Conservation (phyloP, 2,113 vertebrate genomes). For the Empidonax alnorum region DNA sequence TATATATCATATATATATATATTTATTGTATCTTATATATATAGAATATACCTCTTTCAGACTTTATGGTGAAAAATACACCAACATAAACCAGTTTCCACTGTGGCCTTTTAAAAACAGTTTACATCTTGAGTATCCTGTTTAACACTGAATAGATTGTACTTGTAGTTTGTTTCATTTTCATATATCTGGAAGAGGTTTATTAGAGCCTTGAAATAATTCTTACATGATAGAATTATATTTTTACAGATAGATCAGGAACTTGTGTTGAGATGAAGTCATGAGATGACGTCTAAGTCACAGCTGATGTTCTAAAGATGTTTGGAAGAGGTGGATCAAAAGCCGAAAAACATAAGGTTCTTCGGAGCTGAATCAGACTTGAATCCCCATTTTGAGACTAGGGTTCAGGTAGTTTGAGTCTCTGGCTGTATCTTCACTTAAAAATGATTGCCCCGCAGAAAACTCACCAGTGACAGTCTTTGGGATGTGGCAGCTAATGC, state of each 20-base stretch:
- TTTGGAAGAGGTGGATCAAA: neutral
- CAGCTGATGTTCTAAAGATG: neutral
- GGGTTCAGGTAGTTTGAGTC: neutral
- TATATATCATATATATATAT: neutral
- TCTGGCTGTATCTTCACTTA: neutral
- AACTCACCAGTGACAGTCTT: neutral
- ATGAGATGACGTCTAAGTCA: neutral
- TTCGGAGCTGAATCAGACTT: neutral
- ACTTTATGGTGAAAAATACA: conserved; percentile 27
- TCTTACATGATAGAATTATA: conserved; percentile 5
- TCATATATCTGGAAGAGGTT: conserved; percentile 34
- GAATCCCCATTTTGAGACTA: neutral
- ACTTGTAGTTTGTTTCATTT: conserved; percentile 34
- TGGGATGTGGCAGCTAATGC: neutral
- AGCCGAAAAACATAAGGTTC: neutral
- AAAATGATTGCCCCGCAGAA: neutral
- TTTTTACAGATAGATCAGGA: conserved; percentile 7
- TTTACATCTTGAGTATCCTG: neutral
- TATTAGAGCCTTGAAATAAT: conserved; percentile 31
- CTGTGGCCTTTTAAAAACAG: conserved; percentile 46
- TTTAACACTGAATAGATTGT: conserved; percentile 50
- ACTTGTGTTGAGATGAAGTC: neutral
- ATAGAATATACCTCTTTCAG: conserved; percentile 61
- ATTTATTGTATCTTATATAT: conserved; percentile 3
- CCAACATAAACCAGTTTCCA: conserved; percentile 22